Conservation (phyloP, 2,113 vertebrate species). For the Chionis minor region DNA sequence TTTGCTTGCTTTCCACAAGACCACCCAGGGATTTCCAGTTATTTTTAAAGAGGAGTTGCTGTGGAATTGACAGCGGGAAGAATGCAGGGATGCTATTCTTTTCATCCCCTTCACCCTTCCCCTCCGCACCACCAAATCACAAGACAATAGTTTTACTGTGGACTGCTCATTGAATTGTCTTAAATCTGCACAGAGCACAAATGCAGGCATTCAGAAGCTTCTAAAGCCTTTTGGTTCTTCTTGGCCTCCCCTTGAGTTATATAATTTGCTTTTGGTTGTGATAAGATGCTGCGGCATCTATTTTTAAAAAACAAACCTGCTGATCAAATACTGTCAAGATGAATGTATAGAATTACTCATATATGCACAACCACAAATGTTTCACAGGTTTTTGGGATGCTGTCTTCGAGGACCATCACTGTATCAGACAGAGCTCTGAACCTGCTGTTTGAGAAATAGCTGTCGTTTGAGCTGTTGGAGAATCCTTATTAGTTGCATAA, state of each 20-base stretch:
- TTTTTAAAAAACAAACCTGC: background rate
- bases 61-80: background rate
- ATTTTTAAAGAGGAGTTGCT: slow-evolving; percentile 7
- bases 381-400: background rate
- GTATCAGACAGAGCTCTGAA: background rate
- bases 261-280: background rate
- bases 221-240: background rate
- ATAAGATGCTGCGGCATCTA: background rate
- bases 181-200: background rate
- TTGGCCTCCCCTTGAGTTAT: background rate
- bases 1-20: slow-evolving; percentile 68
- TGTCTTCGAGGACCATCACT: background rate
- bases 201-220: background rate
- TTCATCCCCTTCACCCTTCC: background rate
- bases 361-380: rapidly evolving
- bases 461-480: background rate
- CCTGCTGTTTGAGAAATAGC: background rate
- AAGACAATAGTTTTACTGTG: background rate
- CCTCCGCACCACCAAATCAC: background rate
- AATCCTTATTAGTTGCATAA: background rate
- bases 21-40: slow-evolving; percentile 76
- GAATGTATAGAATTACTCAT: background rate
- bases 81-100: background rate
- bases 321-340: background rate
- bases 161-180: background rate